phyloP scores from a whole-genome alignment of 2,797 vertebrate species.

The Agapornis canus region DNA sequence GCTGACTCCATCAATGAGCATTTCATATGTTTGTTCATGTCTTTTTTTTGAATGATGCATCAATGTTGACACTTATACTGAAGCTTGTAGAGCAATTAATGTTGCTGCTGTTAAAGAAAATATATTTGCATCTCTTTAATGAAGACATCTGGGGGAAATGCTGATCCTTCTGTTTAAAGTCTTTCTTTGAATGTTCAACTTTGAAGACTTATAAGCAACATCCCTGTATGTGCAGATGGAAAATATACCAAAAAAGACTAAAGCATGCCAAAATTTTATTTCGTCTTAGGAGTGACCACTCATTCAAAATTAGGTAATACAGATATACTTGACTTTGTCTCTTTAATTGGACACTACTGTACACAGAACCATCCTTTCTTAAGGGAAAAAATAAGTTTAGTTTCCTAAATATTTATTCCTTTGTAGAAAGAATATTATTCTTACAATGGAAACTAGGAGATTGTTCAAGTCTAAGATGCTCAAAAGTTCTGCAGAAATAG shows the following conservation, averaged over 20 bases:
- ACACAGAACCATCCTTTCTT: background rate
- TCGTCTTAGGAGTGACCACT: background rate
- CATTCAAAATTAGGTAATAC: background rate
- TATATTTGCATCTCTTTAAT: conserved; percentile 49
- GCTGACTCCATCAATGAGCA: background rate
- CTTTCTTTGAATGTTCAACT: conserved; percentile 5
- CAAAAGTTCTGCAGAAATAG: background rate
- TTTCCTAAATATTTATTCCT: background rate
- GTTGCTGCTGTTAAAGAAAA: conserved; percentile 55
- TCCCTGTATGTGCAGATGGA: conserved; percentile 8
- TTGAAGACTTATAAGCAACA: background rate
- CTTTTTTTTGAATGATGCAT: conserved; percentile 50
- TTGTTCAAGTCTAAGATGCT: background rate
- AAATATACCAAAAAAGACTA: background rate
- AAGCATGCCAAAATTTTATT: background rate
- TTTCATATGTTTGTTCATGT: conserved; percentile 28
- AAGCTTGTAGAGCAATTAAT: conserved; percentile 55
- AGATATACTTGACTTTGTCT: background rate
- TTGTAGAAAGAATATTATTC: background rate
- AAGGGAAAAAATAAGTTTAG: background rate
- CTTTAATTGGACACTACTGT: background rate
- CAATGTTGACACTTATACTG: conserved; percentile 44
- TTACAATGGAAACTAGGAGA: background rate
- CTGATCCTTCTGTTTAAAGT: conserved; percentile 36
- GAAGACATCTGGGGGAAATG: conserved; percentile 50